Percentiles rank a stretch among this genome's conserved stretches.
These are phyloP conservation scores for Coracopsis vasa DNA, from an alignment of 2,113 vertebrate species.

Conservation along the genomic window DNA sequence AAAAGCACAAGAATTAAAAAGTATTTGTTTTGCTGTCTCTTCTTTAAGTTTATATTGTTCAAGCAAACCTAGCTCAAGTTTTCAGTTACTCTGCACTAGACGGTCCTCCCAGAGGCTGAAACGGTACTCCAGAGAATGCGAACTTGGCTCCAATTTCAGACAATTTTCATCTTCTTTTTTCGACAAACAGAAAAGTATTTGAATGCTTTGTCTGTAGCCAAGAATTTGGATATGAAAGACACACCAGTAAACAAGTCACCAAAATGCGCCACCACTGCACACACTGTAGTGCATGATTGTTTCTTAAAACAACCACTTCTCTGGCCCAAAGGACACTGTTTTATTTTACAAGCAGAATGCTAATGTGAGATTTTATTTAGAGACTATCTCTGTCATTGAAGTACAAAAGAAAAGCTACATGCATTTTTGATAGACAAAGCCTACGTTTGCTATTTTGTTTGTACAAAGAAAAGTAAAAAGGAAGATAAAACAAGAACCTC, in stretches of 20 bases:
- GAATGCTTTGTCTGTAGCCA: conserved; percentile 31
- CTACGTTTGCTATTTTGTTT: conserved; percentile 37
- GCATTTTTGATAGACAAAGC: conserved; percentile 57
- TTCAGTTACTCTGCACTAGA: conserved; percentile 41
- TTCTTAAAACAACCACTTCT: neutral
- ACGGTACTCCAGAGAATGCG: conserved; percentile 38
- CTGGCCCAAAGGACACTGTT: neutral
- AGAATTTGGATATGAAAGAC: conserved; percentile 40
- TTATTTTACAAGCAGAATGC: conserved; percentile 27
- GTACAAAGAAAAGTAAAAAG: conserved; percentile 12
- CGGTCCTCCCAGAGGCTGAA: conserved; percentile 29
- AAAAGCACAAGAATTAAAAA: conserved; percentile 72
- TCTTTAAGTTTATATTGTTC: conserved; percentile 67
- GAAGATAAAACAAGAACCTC: conserved; percentile 19
- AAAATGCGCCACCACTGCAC: neutral
- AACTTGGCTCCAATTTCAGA: conserved; percentile 52
- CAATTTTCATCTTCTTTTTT: conserved; percentile 30
- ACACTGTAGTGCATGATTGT: neutral
- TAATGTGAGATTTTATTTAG: conserved; percentile 44
- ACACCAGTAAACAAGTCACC: conserved; percentile 47
- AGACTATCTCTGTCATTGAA: conserved; percentile 42
- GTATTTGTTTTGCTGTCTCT: conserved; percentile 65
- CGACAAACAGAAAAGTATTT: conserved; percentile 33
- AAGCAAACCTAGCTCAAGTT: conserved; percentile 55
- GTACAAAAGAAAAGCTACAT: conserved; percentile 53